Base-by-base conservation (phyloP, 2,888 invertebrate genomes). In the Stenurella melanura region DNA sequence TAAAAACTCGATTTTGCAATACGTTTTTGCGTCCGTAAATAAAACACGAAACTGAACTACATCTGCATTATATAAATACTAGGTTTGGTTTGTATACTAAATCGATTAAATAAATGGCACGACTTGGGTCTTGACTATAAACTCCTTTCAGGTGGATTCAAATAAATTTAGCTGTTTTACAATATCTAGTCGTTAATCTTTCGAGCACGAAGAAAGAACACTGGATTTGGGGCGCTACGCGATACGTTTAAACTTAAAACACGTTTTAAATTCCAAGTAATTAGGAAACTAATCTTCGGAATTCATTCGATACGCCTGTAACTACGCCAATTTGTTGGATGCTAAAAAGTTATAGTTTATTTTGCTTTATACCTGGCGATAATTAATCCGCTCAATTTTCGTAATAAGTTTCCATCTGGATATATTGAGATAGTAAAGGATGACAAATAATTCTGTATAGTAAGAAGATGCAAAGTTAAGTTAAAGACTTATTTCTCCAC, bases 181-280 rank as follows among this genome's bases (percentile, higher is more conserved):
- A 74, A 74, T 75, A 71, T 67, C 74, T 50, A 42, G 71, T 67
- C 78, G 73, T 78, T 76, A 78, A 76, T 78, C 78, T 78, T 78
- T n/a, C 58, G 68, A 76, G 68, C 70, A 68, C 69, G 70, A 61
- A 34, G 69, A 57, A 58, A 56, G 69, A 73, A 73, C 56, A 57
- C 72, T 54, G 72, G 68, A 60, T 63, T 64, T 67, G 21, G 38
- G 34, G 54, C 56, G 69, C 17, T 34, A 57, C 69, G 58, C 69
- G 58, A 34, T 34, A 57, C 57, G 58, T 26, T 66, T 38, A 15
- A 38, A 18, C 50, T n/a, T 66, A 58, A 58, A 21, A 58, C 58
- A 21, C 58, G 58, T 61, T 54, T 56, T 21, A 56, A 54, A 54
- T 54, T 56, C 26, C 21, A 30, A 38, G 69, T 57, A 69, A 69